Evolutionary conservation across 2,888 invertebrate species (phyloP), one percentile per base, ranked within the genome.

Genomic region (Volucella inflata): DNA sequence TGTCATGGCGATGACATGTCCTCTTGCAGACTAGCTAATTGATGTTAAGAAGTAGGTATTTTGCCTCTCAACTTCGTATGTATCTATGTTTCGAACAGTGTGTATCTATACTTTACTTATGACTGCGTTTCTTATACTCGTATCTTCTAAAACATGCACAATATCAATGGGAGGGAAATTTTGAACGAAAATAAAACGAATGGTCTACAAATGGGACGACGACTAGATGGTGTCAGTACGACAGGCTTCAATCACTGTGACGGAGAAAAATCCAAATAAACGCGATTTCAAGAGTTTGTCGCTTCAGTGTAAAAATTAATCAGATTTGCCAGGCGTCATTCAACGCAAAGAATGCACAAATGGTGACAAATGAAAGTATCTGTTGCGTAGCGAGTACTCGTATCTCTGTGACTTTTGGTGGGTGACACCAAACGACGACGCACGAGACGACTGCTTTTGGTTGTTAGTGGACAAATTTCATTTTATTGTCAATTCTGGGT

Each of bases 1-100:
- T 81, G 81, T 81, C 81, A 81, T 64, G 84, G 60, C 64, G 79
- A 75, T 76, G 79, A 70, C 65, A 79, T 79, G 79, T 75, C 75
- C 65, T 50, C 67, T 65, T 60, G 70, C 14, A 42, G 62, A 71
- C 75, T 75, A 30, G 30, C 30, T 30, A 79, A 75, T 84, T 84
- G 84, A 84, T 84, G 79, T 71, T 71, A 75, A 71, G 70, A 60
- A 79, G 50, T 21, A 21, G 21, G 21, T 30, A 30, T 70, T 70
- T 78, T 68, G 68, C 65, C 50, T 59, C 17, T 38, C 44, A 36
- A 6, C 1, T 65, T 68, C 68, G 62, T 74, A 38, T 12, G 60
- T 38, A 42, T 8, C 9, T 8, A 14, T 64, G 36, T 64, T 30
- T 72, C 12, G 12, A 12, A 21, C 11, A 30, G 62, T 30, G 62